A percentile compares a stretch with the other conserved stretches of the same genome.
Evolutionary conservation across 2,888 invertebrate genomes (phyloP).

Genomic region (Catonia carolina): DNA sequence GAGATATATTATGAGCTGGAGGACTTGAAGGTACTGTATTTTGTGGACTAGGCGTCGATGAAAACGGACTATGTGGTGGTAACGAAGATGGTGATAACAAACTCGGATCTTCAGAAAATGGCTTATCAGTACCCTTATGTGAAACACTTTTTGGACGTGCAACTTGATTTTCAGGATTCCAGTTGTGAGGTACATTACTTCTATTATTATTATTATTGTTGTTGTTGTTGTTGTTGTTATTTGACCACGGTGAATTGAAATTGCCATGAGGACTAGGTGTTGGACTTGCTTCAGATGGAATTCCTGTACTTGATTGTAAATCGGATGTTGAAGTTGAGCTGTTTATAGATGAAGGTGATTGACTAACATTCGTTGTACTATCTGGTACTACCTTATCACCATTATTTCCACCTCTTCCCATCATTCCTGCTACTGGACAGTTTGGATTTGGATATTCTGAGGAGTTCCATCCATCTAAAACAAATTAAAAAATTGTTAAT

Average conservation of each 20-base stretch:
- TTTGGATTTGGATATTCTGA: background rate
- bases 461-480: constrained; percentile 15
- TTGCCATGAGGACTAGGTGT: background rate
- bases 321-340: constrained; percentile 3
- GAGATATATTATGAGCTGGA: constrained; percentile 6
- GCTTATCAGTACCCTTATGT: too few species aligned
- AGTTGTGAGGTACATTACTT: too few species aligned
- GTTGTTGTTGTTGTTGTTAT: background rate
- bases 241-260: background rate
- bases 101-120: too few species aligned
- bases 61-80: constrained; percentile 15
- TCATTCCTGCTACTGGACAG: background rate
- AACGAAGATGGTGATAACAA: background rate
- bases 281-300: background rate
- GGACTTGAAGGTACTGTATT: background rate
- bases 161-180: too few species aligned
- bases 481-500: background rate
- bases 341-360: constrained; percentile 2
- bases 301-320: background rate
- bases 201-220: background rate
- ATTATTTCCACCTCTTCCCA: constrained; percentile 42
- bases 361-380: constrained; percentile 54
- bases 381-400: constrained; percentile 64
- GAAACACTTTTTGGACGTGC: too few species aligned
- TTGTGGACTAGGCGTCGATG: constrained; percentile 19